Evolutionary conservation across 2,113 vertebrate genomes (phyloP).

Genomic region (Syngnathoides biaculeatus): DNA sequence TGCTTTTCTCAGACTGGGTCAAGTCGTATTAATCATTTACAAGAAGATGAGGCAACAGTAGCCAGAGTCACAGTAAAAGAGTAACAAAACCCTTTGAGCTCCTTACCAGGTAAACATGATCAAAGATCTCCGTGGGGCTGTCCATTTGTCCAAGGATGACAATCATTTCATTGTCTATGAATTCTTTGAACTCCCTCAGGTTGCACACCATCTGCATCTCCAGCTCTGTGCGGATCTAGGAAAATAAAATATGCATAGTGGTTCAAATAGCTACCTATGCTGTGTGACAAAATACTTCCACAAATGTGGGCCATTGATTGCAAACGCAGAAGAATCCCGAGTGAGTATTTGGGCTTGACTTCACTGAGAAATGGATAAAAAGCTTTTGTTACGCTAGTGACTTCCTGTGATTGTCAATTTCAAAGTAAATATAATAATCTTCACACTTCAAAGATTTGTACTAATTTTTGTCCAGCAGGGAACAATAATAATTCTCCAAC

Average conservation of each 20-base stretch:
- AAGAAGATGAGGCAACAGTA: not conserved
- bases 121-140: slow-evolving; percentile 95
- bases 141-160: slow-evolving; percentile 98
- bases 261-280: not conserved
- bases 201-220: slow-evolving; percentile 99
- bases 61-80: not conserved
- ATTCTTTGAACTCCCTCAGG: slow-evolving; percentile 94
- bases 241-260: not conserved
- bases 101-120: slow-evolving; percentile 93
- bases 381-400: too few relatives aligned
- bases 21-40: not conserved
- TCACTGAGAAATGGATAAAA: too few relatives aligned
- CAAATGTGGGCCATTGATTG: not conserved
- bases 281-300: too few relatives aligned
- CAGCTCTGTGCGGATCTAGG: slow-evolving; percentile 92
- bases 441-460: too few relatives aligned
- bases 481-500: too few relatives aligned
- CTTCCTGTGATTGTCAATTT: too few relatives aligned
- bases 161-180: slow-evolving; percentile 98
- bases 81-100: not conserved
- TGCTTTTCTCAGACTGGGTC: not conserved
- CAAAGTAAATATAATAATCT: too few relatives aligned
- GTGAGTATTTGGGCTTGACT: too few relatives aligned
- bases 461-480: too few relatives aligned
- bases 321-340: not conserved